Evolutionary conservation across 2,888 invertebrate genomes (phyloP).

Genomic region (Drosophila anomalata): DNA sequence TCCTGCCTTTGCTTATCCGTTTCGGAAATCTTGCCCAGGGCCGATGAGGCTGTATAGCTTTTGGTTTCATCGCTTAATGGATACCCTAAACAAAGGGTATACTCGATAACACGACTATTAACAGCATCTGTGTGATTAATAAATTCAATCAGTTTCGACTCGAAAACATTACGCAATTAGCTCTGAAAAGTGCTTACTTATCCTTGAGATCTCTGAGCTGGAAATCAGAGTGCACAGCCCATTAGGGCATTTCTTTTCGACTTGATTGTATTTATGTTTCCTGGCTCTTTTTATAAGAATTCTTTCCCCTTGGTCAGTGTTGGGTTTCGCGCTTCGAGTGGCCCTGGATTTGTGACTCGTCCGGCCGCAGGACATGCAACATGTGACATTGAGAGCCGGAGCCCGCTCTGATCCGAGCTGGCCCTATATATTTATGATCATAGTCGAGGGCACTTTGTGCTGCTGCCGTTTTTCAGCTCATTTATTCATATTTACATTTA

Average conservation of each 20-base stretch:
- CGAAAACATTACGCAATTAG: slow-evolving; percentile 21
- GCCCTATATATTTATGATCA: slow-evolving; percentile 50
- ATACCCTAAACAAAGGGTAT: slow-evolving; percentile 18
- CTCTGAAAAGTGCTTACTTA: slow-evolving; percentile 1
- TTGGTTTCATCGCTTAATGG: slow-evolving; percentile 16
- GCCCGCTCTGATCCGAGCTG: slow-evolving; percentile 5
- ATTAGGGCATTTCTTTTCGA: slow-evolving; percentile 34
- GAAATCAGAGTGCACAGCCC: slow-evolving; percentile 15
- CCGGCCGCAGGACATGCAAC: slow-evolving; percentile 72
- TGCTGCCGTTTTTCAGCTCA: slow-evolving; percentile 62
- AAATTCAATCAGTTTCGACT: neutral
- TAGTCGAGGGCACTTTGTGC: slow-evolving; percentile 10
- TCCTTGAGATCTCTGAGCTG: neutral
- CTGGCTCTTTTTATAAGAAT: slow-evolving; percentile 40
- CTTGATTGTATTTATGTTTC: slow-evolving; percentile 14
- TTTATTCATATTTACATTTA: slow-evolving; percentile 79
- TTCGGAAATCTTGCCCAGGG: slow-evolving; percentile 60
- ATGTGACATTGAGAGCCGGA: slow-evolving; percentile 75
- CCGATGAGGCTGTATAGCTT: slow-evolving; percentile 35
- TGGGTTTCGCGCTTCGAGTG: slow-evolving; percentile 72
- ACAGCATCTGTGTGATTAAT: neutral
- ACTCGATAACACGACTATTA: neutral
- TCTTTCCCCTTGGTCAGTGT: slow-evolving; percentile 48
- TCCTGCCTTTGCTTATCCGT: slow-evolving; percentile 63
- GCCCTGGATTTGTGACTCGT: slow-evolving; percentile 49